A percentile compares a stretch with the other conserved stretches of the same genome.
Evolutionary conservation across 2,113 vertebrate species (phyloP).

Genomic region (Corythornis cristatus): DNA sequence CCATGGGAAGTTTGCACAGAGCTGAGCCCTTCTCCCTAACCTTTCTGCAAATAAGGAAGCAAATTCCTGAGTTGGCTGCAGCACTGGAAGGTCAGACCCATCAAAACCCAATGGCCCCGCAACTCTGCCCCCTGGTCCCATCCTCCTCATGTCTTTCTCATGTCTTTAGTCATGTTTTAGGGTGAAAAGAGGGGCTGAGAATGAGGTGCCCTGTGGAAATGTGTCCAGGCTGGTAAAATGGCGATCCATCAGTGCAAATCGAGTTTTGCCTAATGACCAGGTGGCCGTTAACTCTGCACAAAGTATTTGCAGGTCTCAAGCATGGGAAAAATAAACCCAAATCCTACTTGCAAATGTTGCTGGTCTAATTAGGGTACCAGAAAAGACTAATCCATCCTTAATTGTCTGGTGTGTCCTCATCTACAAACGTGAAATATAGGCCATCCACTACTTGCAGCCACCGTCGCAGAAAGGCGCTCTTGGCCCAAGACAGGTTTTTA

Average conservation of each 20-base stretch:
- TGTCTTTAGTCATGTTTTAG: background rate
- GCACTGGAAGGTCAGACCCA: background rate
- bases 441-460: background rate
- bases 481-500: slow-evolving; percentile 21
- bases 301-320: background rate
- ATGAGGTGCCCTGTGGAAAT: background rate
- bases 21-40: background rate
- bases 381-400: slow-evolving; percentile 25
- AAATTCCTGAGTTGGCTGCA: slow-evolving; percentile 12
- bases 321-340: background rate
- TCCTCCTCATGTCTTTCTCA: background rate
- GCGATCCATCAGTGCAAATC: background rate
- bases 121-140: background rate
- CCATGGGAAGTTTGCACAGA: background rate
- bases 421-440: background rate
- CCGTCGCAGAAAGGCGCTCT: background rate
- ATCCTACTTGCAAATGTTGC: background rate
- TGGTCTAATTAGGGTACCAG: background rate
- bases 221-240: background rate
- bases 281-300: rapidly evolving
- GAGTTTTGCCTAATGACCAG: background rate
- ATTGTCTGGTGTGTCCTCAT: background rate
- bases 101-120: rapidly evolving
- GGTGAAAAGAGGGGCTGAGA: background rate
- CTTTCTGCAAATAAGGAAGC: slow-evolving; percentile 41